A percentile compares a stretch with the other conserved stretches of the same genome.
phyloP scores from a whole-genome alignment of 2,113 vertebrate genomes.

The Montifringilla adamsi region DNA sequence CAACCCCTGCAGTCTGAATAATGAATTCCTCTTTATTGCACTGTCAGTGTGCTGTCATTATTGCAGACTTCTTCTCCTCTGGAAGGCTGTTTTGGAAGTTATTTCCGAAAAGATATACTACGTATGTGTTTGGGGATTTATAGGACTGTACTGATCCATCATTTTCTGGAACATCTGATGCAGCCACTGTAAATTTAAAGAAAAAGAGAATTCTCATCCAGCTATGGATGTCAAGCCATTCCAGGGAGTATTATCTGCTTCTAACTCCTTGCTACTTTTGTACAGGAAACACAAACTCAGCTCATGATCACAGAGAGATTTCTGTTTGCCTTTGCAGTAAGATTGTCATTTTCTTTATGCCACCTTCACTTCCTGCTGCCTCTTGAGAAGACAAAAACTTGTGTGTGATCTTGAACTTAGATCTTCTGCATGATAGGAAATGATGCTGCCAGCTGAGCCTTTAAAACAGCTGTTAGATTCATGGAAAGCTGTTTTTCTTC shows the following conservation, averaged over 20 bases:
- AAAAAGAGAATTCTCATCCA: background rate
- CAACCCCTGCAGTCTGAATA: slow-evolving; percentile 4
- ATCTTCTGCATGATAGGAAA: background rate
- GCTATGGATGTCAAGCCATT: background rate
- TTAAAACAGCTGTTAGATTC: slow-evolving; percentile 3
- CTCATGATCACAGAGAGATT: background rate
- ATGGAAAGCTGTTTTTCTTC: background rate
- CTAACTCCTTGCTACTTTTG: background rate
- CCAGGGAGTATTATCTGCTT: background rate
- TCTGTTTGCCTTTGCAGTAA: background rate
- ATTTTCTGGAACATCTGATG: background rate
- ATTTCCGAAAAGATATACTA: background rate
- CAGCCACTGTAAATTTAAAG: background rate
- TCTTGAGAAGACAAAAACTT: background rate
- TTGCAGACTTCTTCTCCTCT: background rate
- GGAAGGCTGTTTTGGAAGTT: background rate
- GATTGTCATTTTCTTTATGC: background rate
- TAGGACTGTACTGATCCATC: background rate
- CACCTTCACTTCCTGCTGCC: background rate
- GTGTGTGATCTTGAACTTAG: background rate
- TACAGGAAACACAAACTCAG: background rate
- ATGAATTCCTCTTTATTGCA: background rate
- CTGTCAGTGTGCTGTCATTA: slow-evolving; percentile 10
- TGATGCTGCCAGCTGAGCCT: background rate
- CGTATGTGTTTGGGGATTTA: background rate